phyloP scores from a whole-genome alignment of 2,888 invertebrate species.

The Drosophila merina region DNA sequence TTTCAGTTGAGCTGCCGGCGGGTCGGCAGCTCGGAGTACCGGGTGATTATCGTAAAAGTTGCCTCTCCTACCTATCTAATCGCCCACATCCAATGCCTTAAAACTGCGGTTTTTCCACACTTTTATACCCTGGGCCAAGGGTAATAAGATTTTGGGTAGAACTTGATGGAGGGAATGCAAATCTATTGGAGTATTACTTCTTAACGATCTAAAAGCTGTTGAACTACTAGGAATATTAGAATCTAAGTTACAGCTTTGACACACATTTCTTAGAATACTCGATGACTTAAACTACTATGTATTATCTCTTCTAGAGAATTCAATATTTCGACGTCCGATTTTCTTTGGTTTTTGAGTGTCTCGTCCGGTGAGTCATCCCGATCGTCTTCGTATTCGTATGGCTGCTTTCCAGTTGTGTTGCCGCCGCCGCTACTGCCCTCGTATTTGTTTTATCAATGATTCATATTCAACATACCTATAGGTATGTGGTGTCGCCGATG shows the following conservation, averaged over 20 bases:
- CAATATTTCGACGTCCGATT: not conserved
- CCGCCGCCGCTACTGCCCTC: slow-evolving; percentile 19
- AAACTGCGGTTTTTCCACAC: not conserved
- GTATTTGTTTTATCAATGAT: slow-evolving; percentile 75
- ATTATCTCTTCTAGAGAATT: slow-evolving; percentile 8
- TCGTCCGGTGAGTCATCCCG: slow-evolving; percentile 61
- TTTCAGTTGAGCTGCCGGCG: slow-evolving; percentile 28
- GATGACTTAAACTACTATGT: not conserved
- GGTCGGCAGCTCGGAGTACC: slow-evolving; percentile 11
- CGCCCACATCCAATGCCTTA: slow-evolving; percentile 29
- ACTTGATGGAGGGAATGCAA: not conserved
- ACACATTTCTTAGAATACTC: not conserved
- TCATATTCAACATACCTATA: slow-evolving; percentile 63
- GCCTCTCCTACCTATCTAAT: slow-evolving; percentile 14
- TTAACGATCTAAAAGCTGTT: not conserved
- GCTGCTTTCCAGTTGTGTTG: slow-evolving; percentile 61
- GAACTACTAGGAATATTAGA: not conserved
- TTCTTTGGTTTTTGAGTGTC: not conserved
- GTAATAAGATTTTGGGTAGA: not conserved
- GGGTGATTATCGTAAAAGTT: slow-evolving; percentile 28
- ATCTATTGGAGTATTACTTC: not conserved
- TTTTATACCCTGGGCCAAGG: slow-evolving; percentile 3
- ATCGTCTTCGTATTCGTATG: slow-evolving; percentile 58
- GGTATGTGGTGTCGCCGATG: slow-evolving; percentile 40
- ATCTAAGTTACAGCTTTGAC: not conserved